These are phyloP conservation scores for Dicyrtomina minuta DNA, from an alignment of 2,888 invertebrate species.

Conservation along the genomic window DNA sequence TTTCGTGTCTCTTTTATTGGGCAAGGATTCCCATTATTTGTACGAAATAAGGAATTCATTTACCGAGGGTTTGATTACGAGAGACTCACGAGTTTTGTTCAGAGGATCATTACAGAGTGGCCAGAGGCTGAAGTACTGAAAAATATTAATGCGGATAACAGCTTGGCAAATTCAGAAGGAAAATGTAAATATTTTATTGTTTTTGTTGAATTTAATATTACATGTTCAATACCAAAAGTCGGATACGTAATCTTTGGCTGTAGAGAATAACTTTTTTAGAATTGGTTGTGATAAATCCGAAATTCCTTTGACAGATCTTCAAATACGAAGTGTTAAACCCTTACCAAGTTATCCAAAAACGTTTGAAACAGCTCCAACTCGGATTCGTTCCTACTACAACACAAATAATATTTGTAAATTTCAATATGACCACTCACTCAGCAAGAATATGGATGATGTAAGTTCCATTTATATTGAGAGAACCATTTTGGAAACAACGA, in stretches of 20 bases:
- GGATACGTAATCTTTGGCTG: slow-evolving; percentile 1
- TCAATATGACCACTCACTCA: slow-evolving; percentile 68
- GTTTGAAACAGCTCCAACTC: slow-evolving; percentile 75
- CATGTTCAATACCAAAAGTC: not conserved
- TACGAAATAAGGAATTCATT: slow-evolving; percentile 92
- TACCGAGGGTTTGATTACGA: slow-evolving; percentile 81
- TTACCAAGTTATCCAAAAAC: slow-evolving; percentile 66
- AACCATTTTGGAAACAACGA: slow-evolving; percentile 79
- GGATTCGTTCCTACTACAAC: slow-evolving; percentile 83
- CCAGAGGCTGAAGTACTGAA: slow-evolving; percentile 90
- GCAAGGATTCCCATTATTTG: slow-evolving; percentile 87
- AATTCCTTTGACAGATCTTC: slow-evolving; percentile 77
- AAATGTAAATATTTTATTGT: slow-evolving; percentile 65
- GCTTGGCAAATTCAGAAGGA: slow-evolving; percentile 78
- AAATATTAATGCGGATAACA: slow-evolving; percentile 85
- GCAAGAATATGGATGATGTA: slow-evolving; percentile 26
- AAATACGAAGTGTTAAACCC: slow-evolving; percentile 91
- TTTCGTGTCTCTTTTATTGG: slow-evolving; percentile 95
- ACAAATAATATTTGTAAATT: slow-evolving; percentile 88
- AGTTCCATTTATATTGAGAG: slow-evolving; percentile 87
- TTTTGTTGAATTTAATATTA: slow-evolving; percentile 5
- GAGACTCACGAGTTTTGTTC: slow-evolving; percentile 22
- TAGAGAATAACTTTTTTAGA: no score
- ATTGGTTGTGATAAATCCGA: no score
- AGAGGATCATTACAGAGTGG: slow-evolving; percentile 76